A percentile compares a stretch with the other conserved stretches of the same genome.
These are phyloP conservation scores for Lycocerus yunnanus DNA, from an alignment of 2,888 invertebrate genomes.

Conservation along the genomic window DNA sequence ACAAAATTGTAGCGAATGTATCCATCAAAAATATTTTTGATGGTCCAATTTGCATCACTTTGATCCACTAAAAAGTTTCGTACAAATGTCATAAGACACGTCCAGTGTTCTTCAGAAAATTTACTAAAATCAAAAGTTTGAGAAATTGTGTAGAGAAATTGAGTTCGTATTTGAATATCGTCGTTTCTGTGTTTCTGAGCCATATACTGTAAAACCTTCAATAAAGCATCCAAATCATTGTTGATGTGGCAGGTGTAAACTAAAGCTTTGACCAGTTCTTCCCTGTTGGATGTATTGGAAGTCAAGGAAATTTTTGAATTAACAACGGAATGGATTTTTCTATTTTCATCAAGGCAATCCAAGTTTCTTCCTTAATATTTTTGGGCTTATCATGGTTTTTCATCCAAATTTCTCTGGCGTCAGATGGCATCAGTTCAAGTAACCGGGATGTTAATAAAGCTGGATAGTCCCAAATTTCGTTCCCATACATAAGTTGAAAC, in stretches of 20 bases:
- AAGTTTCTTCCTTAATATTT: background rate
- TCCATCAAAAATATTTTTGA: background rate
- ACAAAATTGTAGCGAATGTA: conserved; percentile 1
- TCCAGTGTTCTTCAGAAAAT: conserved; percentile 15
- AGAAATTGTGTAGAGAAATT: background rate
- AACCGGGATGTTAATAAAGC: background rate
- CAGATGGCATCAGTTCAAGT: conserved; percentile 3
- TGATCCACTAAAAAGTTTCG: background rate
- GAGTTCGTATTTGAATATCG: background rate
- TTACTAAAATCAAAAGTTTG: background rate
- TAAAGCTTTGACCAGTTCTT: background rate
- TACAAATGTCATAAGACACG: background rate
- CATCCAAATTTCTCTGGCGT: conserved; percentile 3
- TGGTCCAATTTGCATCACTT: background rate
- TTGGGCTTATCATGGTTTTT: background rate
- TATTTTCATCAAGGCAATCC: background rate
- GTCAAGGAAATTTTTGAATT: conserved; percentile 4
- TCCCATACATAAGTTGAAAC: background rate
- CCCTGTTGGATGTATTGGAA: background rate
- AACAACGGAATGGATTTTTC: conserved; percentile 13
- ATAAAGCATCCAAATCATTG: conserved; percentile 5
- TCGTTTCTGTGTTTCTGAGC: conserved; percentile 16
- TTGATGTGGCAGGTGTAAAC: conserved; percentile 19
- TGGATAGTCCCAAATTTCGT: conserved; percentile 3
- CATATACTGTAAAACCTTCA: conserved; percentile 10